These are phyloP conservation scores for Elephantulus edwardii DNA, from an alignment of 2,113 vertebrate species.

Conservation along the genomic window DNA sequence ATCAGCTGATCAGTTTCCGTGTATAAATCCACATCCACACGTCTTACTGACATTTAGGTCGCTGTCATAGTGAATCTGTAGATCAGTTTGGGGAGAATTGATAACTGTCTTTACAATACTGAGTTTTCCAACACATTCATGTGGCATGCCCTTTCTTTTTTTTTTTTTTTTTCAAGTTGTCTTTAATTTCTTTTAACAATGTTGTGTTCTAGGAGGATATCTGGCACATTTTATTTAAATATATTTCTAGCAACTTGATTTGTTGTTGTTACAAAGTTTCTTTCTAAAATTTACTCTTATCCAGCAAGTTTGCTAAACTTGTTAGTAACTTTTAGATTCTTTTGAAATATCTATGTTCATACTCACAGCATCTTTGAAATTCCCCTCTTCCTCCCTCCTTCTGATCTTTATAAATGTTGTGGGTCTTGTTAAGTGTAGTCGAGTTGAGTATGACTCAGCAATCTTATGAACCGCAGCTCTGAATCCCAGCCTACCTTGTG, in stretches of 20 bases:
- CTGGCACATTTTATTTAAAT: neutral
- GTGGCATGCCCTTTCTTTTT: neutral
- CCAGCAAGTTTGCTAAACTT: neutral
- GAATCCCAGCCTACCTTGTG: too few relatives aligned
- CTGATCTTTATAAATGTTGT: neutral
- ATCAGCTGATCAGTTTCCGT: neutral
- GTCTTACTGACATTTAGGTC: neutral
- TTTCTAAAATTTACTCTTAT: neutral
- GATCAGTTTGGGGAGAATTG: too few relatives aligned
- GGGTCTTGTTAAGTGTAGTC: too few relatives aligned
- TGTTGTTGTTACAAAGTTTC: neutral
- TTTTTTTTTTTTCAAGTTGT: too few relatives aligned
- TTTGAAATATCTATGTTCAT: neutral
- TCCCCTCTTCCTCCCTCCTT: neutral
- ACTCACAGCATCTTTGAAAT: neutral
- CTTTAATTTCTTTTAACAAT: neutral
- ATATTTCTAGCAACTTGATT: neutral
- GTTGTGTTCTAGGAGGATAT: neutral
- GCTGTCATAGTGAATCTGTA: too few relatives aligned
- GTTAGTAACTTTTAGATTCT: too few relatives aligned
- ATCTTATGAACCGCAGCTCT: too few relatives aligned
- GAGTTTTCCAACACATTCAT: neutral
- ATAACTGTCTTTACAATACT: neutral
- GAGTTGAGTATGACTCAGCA: too few relatives aligned
- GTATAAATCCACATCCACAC: neutral